Evolutionary conservation across 1,140 invertebrate genomes (phyloP).

Genomic region (Mactra quadrangularis): DNA sequence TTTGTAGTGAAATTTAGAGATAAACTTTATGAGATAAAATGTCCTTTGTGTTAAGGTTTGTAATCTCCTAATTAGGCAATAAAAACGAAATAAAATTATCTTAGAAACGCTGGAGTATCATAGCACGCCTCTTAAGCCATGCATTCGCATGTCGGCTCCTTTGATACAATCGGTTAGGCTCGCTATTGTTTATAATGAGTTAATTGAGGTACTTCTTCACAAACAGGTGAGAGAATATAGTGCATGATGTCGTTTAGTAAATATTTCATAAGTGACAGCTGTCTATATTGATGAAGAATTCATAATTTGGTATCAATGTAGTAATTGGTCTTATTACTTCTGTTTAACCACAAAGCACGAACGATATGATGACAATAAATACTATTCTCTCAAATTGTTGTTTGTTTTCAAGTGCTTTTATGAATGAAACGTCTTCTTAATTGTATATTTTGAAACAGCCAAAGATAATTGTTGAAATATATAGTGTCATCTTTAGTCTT

Average conservation of each 20-base stretch:
- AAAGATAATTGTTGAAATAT: no score
- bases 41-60: slow-evolving; percentile 20
- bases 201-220: background rate
- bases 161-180: background rate
- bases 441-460: no score
- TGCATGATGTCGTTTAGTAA: slow-evolving; percentile 5
- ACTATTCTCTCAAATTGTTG: no score
- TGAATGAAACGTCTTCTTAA: no score
- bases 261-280: slow-evolving; percentile 29
- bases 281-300: background rate
- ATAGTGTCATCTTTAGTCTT: no score
- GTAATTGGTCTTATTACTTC: no score
- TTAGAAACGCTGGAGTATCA: background rate
- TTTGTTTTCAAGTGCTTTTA: no score
- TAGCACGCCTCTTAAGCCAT: no score
- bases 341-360: no score
- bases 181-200: slow-evolving; percentile 18
- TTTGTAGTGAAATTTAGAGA: slow-evolving; percentile 31
- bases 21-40: slow-evolving; percentile 30
- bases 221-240: slow-evolving; percentile 10
- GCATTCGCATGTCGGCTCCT: background rate
- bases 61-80: slow-evolving; percentile 41
- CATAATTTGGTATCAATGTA: no score
- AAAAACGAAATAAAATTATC: slow-evolving; percentile 36
- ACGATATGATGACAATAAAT: no score